These are phyloP conservation scores for Clunio marinus DNA, from an alignment of 2,888 invertebrate genomes.

Conservation along the genomic window DNA sequence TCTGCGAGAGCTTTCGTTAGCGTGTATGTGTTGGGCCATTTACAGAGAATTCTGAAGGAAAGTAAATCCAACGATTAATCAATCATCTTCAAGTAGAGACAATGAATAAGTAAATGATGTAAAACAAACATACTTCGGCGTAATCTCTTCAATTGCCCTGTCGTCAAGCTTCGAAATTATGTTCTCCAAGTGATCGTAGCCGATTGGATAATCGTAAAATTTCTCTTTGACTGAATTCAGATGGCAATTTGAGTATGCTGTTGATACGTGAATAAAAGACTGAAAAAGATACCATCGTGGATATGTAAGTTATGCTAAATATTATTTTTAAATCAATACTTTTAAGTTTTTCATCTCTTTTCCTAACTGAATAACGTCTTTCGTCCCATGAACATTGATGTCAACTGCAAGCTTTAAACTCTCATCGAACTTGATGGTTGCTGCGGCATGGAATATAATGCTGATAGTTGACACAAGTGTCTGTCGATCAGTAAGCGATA, in stretches of 20 bases:
- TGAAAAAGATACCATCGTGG: conserved; percentile 47
- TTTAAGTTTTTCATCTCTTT: conserved; percentile 67
- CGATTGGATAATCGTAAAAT: conserved; percentile 59
- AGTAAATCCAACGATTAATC: no score
- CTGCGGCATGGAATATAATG: conserved; percentile 67
- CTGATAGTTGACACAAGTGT: conserved; percentile 59
- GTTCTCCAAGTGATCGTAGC: conserved; percentile 54
- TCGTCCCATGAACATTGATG: conserved; percentile 75
- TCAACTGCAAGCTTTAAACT: conserved; percentile 69
- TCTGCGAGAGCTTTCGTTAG: conserved; percentile 84
- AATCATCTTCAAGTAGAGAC: no score
- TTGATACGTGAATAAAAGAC: conserved; percentile 72
- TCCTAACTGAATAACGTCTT: conserved; percentile 68
- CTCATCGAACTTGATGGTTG: conserved; percentile 85
- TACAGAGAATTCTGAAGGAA: conserved; percentile 58
- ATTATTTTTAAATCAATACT: conserved; percentile 49
- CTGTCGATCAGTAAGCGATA: conserved; percentile 59
- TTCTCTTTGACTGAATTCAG: conserved; percentile 60
- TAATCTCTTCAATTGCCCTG: conserved; percentile 51
- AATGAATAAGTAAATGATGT: background rate
- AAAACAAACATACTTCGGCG: conserved; percentile 55
- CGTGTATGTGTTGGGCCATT: conserved; percentile 82
- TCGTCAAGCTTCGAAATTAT: conserved; percentile 55
- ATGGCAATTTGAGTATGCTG: conserved; percentile 75
- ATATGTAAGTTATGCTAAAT: background rate